Percentiles rank a stretch among this genome's conserved stretches.
phyloP scores from a whole-genome alignment of 2,888 invertebrate species.

The Agrotis exclamationis region DNA sequence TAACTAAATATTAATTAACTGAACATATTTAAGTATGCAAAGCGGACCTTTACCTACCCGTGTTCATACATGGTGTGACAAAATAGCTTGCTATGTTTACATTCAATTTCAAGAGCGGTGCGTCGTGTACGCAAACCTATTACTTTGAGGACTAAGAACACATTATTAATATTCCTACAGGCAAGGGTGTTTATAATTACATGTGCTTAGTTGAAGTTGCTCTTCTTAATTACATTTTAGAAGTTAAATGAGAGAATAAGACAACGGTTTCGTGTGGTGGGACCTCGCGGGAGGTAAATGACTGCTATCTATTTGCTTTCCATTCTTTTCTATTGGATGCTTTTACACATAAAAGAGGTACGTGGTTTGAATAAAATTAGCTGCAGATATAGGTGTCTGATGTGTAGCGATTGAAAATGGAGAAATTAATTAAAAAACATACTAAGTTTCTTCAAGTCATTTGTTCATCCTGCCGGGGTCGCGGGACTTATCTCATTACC shows the following conservation, averaged over 20 bases:
- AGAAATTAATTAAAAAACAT: not conserved
- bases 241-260: slow-evolving; percentile 33
- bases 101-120: slow-evolving; percentile 59
- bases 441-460: not conserved
- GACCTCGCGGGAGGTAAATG: slow-evolving; percentile 9
- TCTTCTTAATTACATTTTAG: slow-evolving; percentile 49
- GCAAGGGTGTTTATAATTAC: slow-evolving; percentile 57
- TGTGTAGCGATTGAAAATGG: not conserved
- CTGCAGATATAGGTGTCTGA: not conserved
- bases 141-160: slow-evolving; percentile 55
- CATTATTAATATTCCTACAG: slow-evolving; percentile 55
- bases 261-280: slow-evolving; percentile 7
- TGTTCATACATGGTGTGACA: slow-evolving; percentile 36
- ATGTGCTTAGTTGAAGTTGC: slow-evolving; percentile 41
- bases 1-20: slow-evolving; percentile 49
- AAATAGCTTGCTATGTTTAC: slow-evolving; percentile 51
- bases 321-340: slow-evolving; percentile 5
- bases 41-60: slow-evolving; percentile 2
- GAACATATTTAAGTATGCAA: slow-evolving; percentile 38
- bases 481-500: no score
- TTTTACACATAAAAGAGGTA: slow-evolving; percentile 4
- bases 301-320: not conserved
- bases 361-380: not conserved
- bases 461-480: no score
- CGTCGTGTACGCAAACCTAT: slow-evolving; percentile 44